Base-by-base conservation (phyloP, 2,113 vertebrate genomes). In the Rissa tridactyla region DNA sequence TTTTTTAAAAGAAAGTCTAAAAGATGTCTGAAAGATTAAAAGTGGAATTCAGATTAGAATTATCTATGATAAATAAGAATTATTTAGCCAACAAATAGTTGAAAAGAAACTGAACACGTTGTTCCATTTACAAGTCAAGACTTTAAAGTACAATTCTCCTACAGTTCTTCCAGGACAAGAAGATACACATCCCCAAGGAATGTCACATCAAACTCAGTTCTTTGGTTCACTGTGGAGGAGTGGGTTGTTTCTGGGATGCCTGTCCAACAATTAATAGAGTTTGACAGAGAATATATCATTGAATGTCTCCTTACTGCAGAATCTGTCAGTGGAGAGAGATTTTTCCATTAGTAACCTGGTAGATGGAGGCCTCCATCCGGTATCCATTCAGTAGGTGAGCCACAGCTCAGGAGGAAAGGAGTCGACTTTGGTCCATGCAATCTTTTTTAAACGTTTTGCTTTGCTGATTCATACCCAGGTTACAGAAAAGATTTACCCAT, bases 21-120 rank as follows among this genome's bases (percentile, higher is more conserved):
- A 93, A 90, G 30, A 42, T 78, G 46, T 20, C 57, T 82, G 57
- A 95, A 84, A 84, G 69, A 76, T 89, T 88, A 79, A 82, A 90
- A 86, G 15, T 88, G 49, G 51, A 95, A 95, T 95, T 94, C 66
- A 89, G 46, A 60, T 91, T 91, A 70, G 13, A 94, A 64, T 78
- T 64, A 78, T 54, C 32, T 82, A 19, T 60, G 57, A 90, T 44
- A 87, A 96, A 90, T 61, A 84, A 88, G 34, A 88, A 81, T 62
- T 66, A 38, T 82, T 85, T 58, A 81, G 51, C 58, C 54, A 90
- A 79, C 17, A 65, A 89, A 82, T 21, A 80, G 6, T 51, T 93
- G 72, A 88, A 96, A 86, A 29, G 25, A 93, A 90, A 60, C 5
- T 9, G 76, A 86, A 49, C 36, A 68, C 0, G 0, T 13, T 36